Evolutionary conservation across 2,113 vertebrate species (phyloP), one percentile per base, ranked within the genome.

Genomic region (Ammodytes marinus): DNA sequence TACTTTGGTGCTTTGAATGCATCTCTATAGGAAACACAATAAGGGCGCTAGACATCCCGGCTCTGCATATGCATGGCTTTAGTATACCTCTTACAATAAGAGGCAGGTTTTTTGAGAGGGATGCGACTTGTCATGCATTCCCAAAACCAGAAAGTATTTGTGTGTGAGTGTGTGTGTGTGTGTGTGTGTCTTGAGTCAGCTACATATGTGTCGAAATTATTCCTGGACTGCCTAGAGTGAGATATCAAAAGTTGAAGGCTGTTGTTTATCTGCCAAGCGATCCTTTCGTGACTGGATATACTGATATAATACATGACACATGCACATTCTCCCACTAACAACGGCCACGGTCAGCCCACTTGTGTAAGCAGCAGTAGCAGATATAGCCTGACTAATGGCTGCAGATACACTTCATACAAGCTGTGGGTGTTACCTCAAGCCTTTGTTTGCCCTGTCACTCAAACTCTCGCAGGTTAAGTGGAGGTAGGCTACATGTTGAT

Each of bases 201-300:
- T 55, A 70, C 70, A 54, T 27, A 27, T 59, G 82, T 66, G 79
- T 76, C 74, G 57, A 54, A 73, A 83, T 78, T 64, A 57, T 76
- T 49, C 74, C 27, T 49, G 61, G 77, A 64, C 80, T 35, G 60
- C 64, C 13, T 19, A 57, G 67, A 87, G 74, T 81, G 60, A 85
- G 77, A 88, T 89, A 86, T 91, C 81, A 81, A 84, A 86, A 1
- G 27, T 15, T 64, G 83, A 88, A 75, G 64, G 75, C n/a, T 87
- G 85, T 91, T 88, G 85, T 91, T 88, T 90, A 91, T 91, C 87
- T 90, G 68, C 13, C 77, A n/a, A 82, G 81, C 65, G 68, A 84
- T 74, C 74, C 86, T 72, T 78, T 65, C 27, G n/a, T 71, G 74
- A 77, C 47, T 65, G 77, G 73, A 77, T 82, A 66, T 2, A 2